phyloP scores from a whole-genome alignment of 2,113 vertebrate genomes.

The Carettochelys insculpta region DNA sequence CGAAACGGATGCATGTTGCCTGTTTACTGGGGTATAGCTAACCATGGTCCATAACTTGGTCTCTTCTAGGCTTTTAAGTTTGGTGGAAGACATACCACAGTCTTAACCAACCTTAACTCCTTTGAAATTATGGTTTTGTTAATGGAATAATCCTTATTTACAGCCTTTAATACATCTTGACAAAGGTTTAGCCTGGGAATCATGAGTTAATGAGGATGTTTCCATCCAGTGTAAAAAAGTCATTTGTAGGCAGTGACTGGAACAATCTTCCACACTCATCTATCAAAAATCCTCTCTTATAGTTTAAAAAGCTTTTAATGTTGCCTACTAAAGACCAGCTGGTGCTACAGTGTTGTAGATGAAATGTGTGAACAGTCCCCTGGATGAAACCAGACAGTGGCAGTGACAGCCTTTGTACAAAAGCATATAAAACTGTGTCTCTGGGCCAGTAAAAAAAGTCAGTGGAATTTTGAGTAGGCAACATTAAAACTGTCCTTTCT shows the following conservation, averaged over 20 bases:
- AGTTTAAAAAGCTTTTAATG: neutral
- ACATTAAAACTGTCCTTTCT: neutral
- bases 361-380: neutral
- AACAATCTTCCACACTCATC: neutral
- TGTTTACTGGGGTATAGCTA: neutral
- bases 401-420: neutral
- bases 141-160: neutral
- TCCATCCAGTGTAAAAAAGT: neutral
- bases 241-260: neutral
- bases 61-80: neutral
- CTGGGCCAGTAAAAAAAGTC: neutral
- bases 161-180: neutral
- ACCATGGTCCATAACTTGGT: neutral
- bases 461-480: neutral
- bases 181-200: slow-evolving; percentile 17
- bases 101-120: neutral
- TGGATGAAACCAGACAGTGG: neutral
- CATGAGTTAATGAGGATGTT: neutral
- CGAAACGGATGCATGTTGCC: slow-evolving; percentile 3
- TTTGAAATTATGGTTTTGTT: neutral
- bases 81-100: neutral
- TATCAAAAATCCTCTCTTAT: neutral
- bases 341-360: neutral
- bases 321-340: no score
- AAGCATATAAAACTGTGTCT: neutral